These are phyloP conservation scores for Scleropages formosus DNA, from an alignment of 2,797 vertebrate genomes.

Conservation along the genomic window DNA sequence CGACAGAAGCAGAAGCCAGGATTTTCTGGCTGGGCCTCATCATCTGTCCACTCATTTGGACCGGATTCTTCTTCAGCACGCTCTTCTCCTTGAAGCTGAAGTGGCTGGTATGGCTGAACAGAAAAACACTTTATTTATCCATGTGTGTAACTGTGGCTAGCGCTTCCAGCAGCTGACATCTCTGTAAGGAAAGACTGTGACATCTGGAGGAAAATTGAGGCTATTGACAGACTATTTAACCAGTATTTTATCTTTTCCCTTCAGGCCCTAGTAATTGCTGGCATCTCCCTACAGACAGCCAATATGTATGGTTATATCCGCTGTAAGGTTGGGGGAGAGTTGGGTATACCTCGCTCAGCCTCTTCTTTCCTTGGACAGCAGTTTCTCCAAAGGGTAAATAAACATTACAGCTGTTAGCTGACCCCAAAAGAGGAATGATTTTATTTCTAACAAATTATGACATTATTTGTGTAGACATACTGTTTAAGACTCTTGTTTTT, in stretches of 20 bases:
- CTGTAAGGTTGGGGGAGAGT: slow-evolving; percentile 73
- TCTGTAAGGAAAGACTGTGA: background rate
- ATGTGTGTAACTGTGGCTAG: background rate
- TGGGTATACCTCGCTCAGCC: slow-evolving; percentile 55
- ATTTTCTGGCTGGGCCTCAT: slow-evolving; percentile 85
- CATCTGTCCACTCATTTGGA: slow-evolving; percentile 82
- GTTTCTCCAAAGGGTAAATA: slow-evolving; percentile 68
- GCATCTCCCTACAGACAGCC: slow-evolving; percentile 76
- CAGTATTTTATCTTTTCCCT: slow-evolving; percentile 7
- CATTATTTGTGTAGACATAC: too few relatives aligned
- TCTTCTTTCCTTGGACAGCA: slow-evolving; percentile 61
- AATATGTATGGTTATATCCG: slow-evolving; percentile 83
- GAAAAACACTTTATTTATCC: background rate
- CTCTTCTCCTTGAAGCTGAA: slow-evolving; percentile 81
- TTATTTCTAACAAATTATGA: too few relatives aligned
- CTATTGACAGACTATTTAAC: background rate
- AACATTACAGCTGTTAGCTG: background rate
- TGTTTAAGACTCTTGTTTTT: too few relatives aligned
- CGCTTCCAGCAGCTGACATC: background rate
- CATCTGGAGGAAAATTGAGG: background rate
- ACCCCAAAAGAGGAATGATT: too few relatives aligned
- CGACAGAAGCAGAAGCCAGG: slow-evolving; percentile 76
- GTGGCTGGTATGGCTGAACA: slow-evolving; percentile 75
- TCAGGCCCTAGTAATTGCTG: slow-evolving; percentile 76
- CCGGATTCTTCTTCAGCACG: slow-evolving; percentile 79